These are phyloP conservation scores for Gulo gulo DNA, from an alignment of 2,113 vertebrate genomes.

Conservation along the genomic window DNA sequence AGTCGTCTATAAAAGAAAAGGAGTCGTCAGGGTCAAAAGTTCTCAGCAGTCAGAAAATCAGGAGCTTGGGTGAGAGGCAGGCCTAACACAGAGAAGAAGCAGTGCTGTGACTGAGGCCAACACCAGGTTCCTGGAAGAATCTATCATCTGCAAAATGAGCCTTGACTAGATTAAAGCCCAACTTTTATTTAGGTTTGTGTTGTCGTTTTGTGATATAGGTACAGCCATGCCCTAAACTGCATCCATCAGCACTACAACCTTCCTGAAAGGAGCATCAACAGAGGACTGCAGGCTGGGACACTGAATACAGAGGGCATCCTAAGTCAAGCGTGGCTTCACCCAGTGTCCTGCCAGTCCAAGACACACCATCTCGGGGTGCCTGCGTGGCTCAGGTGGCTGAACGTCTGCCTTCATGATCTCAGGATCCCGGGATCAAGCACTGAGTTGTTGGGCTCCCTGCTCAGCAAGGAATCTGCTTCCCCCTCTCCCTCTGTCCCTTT, in stretches of 20 bases:
- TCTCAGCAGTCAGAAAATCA: neutral
- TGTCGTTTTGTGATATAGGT: neutral
- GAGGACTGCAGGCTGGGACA: neutral
- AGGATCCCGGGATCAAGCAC: neutral
- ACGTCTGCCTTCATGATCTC: neutral
- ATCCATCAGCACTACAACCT: neutral
- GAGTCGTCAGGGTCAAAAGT: neutral
- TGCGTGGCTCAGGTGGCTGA: neutral
- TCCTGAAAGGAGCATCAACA: neutral
- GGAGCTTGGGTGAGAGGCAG: neutral
- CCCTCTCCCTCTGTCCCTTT: neutral
- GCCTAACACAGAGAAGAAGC: neutral
- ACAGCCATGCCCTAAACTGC: neutral
- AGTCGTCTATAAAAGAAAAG: neutral
- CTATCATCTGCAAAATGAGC: neutral
- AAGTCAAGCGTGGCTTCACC: neutral
- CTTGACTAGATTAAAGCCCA: neutral
- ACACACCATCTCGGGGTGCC: neutral
- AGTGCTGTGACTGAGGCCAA: neutral
- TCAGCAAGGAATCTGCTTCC: neutral
- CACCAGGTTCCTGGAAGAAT: neutral
- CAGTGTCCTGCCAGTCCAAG: neutral
- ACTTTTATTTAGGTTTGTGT: neutral
- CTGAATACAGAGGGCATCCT: neutral
- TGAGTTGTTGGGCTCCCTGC: neutral